Evolutionary conservation across 2,888 invertebrate species (phyloP).

Genomic region (Copidosoma aretas): DNA sequence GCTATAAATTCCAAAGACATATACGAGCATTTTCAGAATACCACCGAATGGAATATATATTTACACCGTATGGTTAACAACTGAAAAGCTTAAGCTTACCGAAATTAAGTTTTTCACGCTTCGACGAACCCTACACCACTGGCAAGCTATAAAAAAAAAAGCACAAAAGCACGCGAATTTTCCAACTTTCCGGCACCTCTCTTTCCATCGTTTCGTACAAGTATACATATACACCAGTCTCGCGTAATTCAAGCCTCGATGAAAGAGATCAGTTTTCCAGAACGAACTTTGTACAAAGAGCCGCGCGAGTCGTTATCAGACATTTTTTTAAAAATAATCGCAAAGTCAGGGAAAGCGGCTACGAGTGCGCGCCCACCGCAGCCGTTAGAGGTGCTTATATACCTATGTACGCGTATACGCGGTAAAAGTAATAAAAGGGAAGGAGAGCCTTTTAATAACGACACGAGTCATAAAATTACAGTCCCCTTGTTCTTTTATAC

Average conservation of each 20-base stretch:
- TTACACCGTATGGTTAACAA: no score
- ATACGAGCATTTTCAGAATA: no score
- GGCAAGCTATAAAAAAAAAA: conserved; percentile 1
- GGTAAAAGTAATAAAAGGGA: conserved; percentile 30
- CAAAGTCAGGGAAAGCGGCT: conserved; percentile 8
- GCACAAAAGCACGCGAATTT: conserved; percentile 21
- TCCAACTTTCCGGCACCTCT: neutral
- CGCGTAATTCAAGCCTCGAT: conserved; percentile 8
- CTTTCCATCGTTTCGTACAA: neutral
- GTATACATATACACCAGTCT: no score
- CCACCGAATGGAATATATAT: no score
- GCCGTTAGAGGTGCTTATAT: no score
- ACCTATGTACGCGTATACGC: no score
- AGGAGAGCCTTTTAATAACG: conserved; percentile 29
- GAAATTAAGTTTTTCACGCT: neutral
- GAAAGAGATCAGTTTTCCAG: conserved; percentile 28
- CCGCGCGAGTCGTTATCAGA: neutral
- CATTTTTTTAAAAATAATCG: conserved; percentile 20
- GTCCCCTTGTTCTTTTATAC: no score
- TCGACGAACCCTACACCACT: neutral
- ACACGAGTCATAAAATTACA: conserved; percentile 32
- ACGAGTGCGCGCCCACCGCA: conserved; percentile 8
- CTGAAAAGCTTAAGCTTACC: neutral
- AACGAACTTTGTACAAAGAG: conserved; percentile 27
- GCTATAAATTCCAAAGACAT: no score